Evolutionary conservation across 2,888 invertebrate species (phyloP), one percentile per base, ranked within the genome.

Genomic region (Ischnura elegans): DNA sequence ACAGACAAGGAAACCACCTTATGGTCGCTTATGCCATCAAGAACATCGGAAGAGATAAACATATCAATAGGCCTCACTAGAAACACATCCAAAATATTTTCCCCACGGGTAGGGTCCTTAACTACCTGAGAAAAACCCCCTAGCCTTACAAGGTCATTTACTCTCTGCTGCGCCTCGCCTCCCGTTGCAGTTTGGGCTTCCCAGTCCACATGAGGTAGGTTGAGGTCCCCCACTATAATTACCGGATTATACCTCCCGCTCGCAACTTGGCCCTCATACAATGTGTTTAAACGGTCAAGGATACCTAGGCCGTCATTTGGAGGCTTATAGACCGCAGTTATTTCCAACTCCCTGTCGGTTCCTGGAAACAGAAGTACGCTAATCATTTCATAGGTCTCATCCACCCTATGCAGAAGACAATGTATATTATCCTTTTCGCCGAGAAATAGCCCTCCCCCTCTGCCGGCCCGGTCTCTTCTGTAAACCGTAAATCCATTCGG

Each of bases 201-300:
- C 29, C 29, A 29, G 66, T 66, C 66, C n/a, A 66, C 19, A 84
- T 66, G 86, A 87, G 93, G 93, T 76, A 66, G 76, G 55, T 55
- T 66, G 84, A 3, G 29, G 29, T 29, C 66, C 5, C 66, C n/a
- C 5, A 29, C 29, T 29, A 66, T 66, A n/a, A 66, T 66, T 13
- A 66, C 29, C 55, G 55, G 66, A 29, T 66, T 66, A 29, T 1
- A n/a, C 66, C 66, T 29, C 66, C 16, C 66, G 29, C 66, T 29
- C 66, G 5, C 66, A 66, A 29, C 6, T 10, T 66, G 29, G 29
- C 6, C 66, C 0, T 13, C 29, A 66, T 66, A 66, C 5, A 66
- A n/a, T 66, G 6, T 29, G 29, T 29, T 66, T 29, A 66, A 29
- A n/a, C 29, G 6, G 29, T 0, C 66, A 29, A n/a, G 66, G 29